Base-by-base conservation (phyloP, 1,140 invertebrate species). In the Aphaenogaster rudis region DNA sequence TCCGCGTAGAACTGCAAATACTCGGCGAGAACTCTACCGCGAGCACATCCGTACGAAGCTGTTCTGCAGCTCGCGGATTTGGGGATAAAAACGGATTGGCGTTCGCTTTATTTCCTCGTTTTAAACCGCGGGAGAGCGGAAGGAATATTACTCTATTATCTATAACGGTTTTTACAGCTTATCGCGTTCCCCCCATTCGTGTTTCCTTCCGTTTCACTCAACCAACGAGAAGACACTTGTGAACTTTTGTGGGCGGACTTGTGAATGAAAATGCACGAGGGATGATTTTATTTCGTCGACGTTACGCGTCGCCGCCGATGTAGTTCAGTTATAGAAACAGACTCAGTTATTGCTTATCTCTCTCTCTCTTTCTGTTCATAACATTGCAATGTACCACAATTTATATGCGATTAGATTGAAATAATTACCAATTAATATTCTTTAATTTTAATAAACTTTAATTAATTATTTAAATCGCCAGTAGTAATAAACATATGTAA, bases 71-170 rank as follows among this genome's bases (percentile, higher is more conserved):
- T 67, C 66, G 66, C 39, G 67, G 69, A 84, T 84, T 84, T 57
- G 17, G 13, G 80, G 80, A 84, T 84, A 84, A 84, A 82, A 84
- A 74, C 69, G 80, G 54, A 84, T 84, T 84, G 69, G 54, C 67
- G 67, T 59, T 17, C 42, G 67, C 69, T 84, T 74, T 74, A 84
- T 84, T 84, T 61, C 11, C 11, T n/a, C 54, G 39, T 11, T 84
- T 84, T 74, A 63, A 84, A 84, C n/a, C n/a, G 54, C 54, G 42
- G 33, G 15, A 61, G 36, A 57, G 39, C 54, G 54, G 54, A 39
- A 13, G 42, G 80, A 84, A 76, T 76, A 76, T 84, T 61, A 61
- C 80, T 84, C 69, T 74, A 76, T 84, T 84, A 84, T 84, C 80
- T 76, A 63, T 76, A 74, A 84, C 42, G 69, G 80, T 61, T 84